phyloP scores from a whole-genome alignment of 1,140 invertebrate genomes.

The Caenorhabditis remanei region DNA sequence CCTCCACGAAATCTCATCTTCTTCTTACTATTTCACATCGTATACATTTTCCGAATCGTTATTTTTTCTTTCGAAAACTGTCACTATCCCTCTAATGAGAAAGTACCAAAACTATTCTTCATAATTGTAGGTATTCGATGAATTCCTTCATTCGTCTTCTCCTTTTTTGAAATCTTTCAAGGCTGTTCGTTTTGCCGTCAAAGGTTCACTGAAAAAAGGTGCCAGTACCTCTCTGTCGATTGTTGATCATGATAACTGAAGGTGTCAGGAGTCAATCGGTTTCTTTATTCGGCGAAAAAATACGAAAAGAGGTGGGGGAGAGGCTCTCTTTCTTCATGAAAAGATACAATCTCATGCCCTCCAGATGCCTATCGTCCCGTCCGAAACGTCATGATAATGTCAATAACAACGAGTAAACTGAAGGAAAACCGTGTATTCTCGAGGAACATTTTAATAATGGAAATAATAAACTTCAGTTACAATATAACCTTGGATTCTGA shows the following conservation, averaged over 20 bases:
- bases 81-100: slow-evolving; percentile 46
- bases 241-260: slow-evolving; percentile 39
- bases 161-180: slow-evolving; percentile 38
- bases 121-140: slow-evolving; percentile 49
- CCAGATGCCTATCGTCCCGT: slow-evolving; percentile 5
- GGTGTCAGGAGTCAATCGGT: slow-evolving; percentile 49
- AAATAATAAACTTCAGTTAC: not conserved
- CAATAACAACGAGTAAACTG: slow-evolving; percentile 17
- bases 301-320: not conserved
- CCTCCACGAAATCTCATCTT: not conserved
- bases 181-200: slow-evolving; percentile 42
- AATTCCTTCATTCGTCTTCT: not conserved
- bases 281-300: slow-evolving; percentile 52
- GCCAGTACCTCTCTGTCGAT: slow-evolving; percentile 12
- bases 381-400: slow-evolving; percentile 28
- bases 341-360: slow-evolving; percentile 15
- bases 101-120: slow-evolving; percentile 2
- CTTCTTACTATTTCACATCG: not conserved
- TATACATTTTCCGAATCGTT: slow-evolving; percentile 22
- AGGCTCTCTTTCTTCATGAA: not conserved
- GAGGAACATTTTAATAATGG: too few species aligned
- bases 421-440: not conserved
- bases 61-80: not conserved
- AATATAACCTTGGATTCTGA: slow-evolving; percentile 7
- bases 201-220: slow-evolving; percentile 42